These are phyloP conservation scores for Heliothis subflexa DNA, from an alignment of 1,140 invertebrate genomes.

Conservation along the genomic window DNA sequence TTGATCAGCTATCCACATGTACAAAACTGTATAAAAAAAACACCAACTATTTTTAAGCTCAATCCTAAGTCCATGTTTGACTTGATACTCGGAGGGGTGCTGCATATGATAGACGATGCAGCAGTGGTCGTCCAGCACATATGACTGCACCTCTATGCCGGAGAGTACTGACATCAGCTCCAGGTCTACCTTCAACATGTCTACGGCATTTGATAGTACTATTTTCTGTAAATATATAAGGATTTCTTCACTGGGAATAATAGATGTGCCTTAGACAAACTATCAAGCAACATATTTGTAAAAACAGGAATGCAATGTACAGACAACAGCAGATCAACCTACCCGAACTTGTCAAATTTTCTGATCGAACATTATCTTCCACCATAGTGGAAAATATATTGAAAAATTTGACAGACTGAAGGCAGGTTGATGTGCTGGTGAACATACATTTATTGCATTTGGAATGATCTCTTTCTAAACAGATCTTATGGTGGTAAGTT, in stretches of 20 bases:
- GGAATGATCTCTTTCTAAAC: too few species aligned
- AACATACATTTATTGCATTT: too few species aligned
- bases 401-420: too few species aligned
- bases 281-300: too few species aligned
- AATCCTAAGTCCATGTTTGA: conserved; percentile 75
- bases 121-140: conserved; percentile 69
- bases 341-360: too few species aligned
- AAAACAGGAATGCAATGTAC: too few species aligned
- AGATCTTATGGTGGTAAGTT: too few species aligned
- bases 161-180: conserved; percentile 70
- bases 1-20: too few species aligned
- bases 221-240: conserved; percentile 66
- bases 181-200: conserved; percentile 61
- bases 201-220: conserved; percentile 63
- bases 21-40: conserved; percentile 11
- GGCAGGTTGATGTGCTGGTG: too few species aligned
- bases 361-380: too few species aligned
- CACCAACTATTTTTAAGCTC: conserved; percentile 65
- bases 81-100: conserved; percentile 56
- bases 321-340: too few species aligned
- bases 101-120: conserved; percentile 75
- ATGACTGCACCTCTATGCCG: conserved; percentile 75
- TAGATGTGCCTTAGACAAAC: neutral
- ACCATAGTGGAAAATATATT: too few species aligned
- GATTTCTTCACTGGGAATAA: neutral